A percentile compares a stretch with the other conserved stretches of the same genome.
Conservation (phyloP, 2,113 vertebrate species). For the Bujurquina vittata region DNA sequence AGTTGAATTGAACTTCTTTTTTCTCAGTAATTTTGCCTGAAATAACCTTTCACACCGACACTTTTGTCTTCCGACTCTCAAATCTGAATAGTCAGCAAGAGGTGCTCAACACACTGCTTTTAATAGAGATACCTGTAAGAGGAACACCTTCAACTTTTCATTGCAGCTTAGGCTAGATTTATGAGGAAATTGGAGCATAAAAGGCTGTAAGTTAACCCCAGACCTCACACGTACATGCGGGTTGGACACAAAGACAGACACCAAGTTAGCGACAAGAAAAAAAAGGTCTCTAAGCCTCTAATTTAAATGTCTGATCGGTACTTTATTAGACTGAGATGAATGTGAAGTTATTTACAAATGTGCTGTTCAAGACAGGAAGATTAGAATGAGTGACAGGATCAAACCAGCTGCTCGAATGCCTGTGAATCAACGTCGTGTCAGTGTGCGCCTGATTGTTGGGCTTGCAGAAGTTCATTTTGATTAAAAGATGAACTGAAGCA, state of each 20-base stretch:
- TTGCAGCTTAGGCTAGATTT: constrained; percentile 16
- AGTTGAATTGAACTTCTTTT: neutral
- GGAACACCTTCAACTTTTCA: neutral
- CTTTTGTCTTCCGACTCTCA: neutral
- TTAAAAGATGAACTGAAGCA: neutral
- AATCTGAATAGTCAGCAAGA: neutral
- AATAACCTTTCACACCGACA: neutral
- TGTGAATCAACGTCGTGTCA: neutral
- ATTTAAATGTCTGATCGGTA: constrained; percentile 38
- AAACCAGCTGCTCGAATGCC: neutral
- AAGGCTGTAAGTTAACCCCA: neutral
- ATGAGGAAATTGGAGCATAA: neutral
- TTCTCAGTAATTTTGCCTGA: neutral
- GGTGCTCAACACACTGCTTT: neutral
- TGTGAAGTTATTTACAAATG: neutral
- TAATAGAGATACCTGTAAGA: neutral
- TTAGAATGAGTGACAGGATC: neutral
- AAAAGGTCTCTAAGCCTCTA: neutral
- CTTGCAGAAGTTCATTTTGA: no score
- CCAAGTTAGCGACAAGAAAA: neutral
- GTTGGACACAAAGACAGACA: constrained; percentile 10
- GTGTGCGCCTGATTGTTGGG: no score
- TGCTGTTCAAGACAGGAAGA: neutral
- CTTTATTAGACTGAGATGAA: constrained; percentile 38
- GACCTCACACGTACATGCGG: constrained; percentile 7